These are phyloP conservation scores for Thelaira solivaga DNA, from an alignment of 2,888 invertebrate species.

Conservation along the genomic window DNA sequence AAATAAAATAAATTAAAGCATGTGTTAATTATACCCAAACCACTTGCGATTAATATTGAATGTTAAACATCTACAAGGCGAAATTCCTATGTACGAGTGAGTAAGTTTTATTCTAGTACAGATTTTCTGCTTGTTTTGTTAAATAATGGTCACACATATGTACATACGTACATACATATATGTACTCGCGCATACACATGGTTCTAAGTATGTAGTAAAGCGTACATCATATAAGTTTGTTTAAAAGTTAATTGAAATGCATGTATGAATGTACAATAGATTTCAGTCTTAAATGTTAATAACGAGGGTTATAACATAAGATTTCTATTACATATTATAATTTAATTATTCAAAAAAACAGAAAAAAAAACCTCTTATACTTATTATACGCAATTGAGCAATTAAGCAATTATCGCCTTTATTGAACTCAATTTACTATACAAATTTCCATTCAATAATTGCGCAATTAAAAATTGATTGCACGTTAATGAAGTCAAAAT, in stretches of 20 bases:
- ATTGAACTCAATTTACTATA: too few relatives aligned
- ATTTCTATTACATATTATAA: background rate
- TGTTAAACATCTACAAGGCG: background rate
- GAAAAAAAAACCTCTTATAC: too few relatives aligned
- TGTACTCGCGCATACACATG: background rate
- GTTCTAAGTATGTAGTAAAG: background rate
- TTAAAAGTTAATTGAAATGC: background rate
- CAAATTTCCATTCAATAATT: too few relatives aligned
- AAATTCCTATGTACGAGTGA: background rate
- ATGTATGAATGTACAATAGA: background rate
- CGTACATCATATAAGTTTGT: background rate
- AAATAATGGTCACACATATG: background rate
- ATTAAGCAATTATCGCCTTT: too few relatives aligned
- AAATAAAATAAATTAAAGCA: slow-evolving; percentile 75
- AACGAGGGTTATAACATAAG: background rate
- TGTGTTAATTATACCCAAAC: slow-evolving; percentile 71
- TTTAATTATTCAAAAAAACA: too few relatives aligned
- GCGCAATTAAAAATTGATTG: too few relatives aligned
- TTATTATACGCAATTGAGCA: too few relatives aligned
- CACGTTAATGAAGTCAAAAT: too few relatives aligned
- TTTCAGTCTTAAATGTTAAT: background rate
- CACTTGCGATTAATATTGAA: slow-evolving; percentile 63
- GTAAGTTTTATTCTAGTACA: background rate
- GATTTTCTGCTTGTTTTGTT: background rate
- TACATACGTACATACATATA: background rate